Base-by-base conservation (phyloP, 2,888 invertebrate species). In the Chloroclystis v-ata region DNA sequence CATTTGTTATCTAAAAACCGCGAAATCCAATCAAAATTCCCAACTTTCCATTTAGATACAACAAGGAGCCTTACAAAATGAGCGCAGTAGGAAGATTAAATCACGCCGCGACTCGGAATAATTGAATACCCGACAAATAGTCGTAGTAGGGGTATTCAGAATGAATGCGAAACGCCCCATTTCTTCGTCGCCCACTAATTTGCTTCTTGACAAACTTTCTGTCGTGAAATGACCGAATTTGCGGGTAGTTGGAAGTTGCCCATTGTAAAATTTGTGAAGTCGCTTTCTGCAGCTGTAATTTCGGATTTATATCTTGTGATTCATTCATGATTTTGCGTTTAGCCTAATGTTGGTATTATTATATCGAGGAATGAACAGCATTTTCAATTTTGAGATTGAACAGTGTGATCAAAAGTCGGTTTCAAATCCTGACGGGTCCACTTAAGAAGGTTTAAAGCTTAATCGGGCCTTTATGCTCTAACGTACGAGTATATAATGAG, bases 111-210 rank as follows among this genome's bases (percentile, higher is more conserved):
- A 41, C 40, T 29, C 13, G 26, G 46, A 40, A 43, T 40, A 43
- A 40, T 39, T 29, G 20, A 35, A 46, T 28, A 38, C 32, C 37
- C 20, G 37, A 33, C 33, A 46, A 43, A 50, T 50, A 46, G 3
- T 39, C 20, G 20, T 20, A 5, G 50, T 50, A 47, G 20, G 46
- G 50, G 50, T 43, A 30, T 46, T 43, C 43, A 37, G 39, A 43
- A 46, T 56, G 53, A 58, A 66, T 57, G 54, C 61, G 56, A 56
- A 55, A 47, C 60, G 59, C 59, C 62, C 59, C 67, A 62, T 69
- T 75, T 75, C 75, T 74, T 75, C 68, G 60, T 56, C 61, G 46
- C 65, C 69, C 69, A 72, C 72, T 76, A 78, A 78, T 79, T 75
- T 72, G 64, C 69, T 61, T 63, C 69, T 71, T 67, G 69, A 64